These are phyloP conservation scores for Cephalopachus bancanus DNA, from an alignment of 2,797 vertebrate genomes.

Conservation along the genomic window DNA sequence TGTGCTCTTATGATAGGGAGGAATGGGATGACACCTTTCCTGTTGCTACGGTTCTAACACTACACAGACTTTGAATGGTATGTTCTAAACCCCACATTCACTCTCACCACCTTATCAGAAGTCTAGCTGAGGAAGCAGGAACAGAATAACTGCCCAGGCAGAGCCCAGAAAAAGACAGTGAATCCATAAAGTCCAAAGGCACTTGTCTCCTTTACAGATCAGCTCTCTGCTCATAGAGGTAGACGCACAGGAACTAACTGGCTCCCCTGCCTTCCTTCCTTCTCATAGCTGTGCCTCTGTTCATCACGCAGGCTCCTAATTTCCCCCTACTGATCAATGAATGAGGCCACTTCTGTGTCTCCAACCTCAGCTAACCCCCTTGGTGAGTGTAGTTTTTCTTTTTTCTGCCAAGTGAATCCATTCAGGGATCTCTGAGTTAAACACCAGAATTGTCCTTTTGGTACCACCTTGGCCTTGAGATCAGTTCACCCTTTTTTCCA, in stretches of 20 bases:
- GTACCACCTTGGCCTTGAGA: neutral
- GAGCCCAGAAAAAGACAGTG: neutral
- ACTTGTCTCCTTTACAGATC: neutral
- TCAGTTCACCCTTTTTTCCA: neutral
- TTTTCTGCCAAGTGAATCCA: neutral
- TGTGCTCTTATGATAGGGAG: neutral
- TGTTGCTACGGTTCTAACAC: neutral
- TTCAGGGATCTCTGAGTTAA: neutral
- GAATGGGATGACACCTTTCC: neutral
- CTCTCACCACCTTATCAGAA: neutral
- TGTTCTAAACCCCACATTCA: neutral
- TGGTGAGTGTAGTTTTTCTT: neutral
- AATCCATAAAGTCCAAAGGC: neutral
- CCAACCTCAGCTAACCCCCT: neutral
- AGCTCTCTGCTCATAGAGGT: neutral
- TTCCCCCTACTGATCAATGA: neutral
- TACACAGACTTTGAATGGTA: neutral
- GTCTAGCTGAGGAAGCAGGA: neutral
- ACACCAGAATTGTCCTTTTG: neutral
- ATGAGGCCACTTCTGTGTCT: neutral
- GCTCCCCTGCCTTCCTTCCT: neutral
- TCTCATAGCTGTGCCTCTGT: neutral
- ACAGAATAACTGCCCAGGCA: neutral
- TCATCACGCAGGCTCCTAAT: neutral
- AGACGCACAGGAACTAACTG: rapidly evolving